phyloP scores from a whole-genome alignment of 2,113 vertebrate species.

The Nestor notabilis region DNA sequence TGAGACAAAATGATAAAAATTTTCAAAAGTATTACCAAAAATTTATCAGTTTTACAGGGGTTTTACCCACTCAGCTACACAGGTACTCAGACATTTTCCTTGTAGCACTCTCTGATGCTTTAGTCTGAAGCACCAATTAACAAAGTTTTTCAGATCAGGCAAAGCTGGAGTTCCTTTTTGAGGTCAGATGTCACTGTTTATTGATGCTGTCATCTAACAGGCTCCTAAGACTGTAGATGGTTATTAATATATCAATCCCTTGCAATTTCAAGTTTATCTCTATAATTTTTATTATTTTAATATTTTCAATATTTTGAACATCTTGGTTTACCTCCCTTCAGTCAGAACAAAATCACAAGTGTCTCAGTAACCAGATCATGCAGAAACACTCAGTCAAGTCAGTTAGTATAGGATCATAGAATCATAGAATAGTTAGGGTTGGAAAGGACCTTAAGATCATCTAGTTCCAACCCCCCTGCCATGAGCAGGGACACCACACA shows the following conservation, averaged over 20 bases:
- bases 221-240: background rate
- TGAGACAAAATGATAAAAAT: background rate
- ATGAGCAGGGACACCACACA: no score
- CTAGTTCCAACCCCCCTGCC: no score
- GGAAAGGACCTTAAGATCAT: no score
- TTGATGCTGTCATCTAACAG: background rate
- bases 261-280: background rate
- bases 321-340: background rate
- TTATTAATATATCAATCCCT: background rate
- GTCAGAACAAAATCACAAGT: background rate
- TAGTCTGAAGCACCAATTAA: background rate
- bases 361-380: background rate
- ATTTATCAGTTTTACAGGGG: background rate
- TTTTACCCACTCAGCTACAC: background rate
- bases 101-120: background rate
- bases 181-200: background rate
- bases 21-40: background rate
- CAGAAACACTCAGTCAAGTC: background rate
- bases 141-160: background rate
- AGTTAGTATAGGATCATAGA: no score
- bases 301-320: background rate
- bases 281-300: background rate
- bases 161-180: background rate
- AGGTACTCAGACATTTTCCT: background rate
- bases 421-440: no score